phyloP scores from a whole-genome alignment of 1,140 invertebrate species.

The Drosophila tsacasi region DNA sequence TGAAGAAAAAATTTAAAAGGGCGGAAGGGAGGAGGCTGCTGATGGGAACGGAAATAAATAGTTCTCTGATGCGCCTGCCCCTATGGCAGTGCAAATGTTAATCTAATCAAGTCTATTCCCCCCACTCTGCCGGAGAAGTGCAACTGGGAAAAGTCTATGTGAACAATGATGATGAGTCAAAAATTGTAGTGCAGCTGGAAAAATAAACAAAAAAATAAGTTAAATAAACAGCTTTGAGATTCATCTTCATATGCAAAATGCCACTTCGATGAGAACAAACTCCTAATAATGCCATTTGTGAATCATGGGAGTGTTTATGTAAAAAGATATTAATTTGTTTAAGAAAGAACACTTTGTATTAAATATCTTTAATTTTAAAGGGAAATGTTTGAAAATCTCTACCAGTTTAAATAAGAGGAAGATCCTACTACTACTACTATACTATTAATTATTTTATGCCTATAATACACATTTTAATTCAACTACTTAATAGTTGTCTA shows the following conservation, averaged over 20 bases:
- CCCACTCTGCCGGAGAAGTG: background rate
- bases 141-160: background rate
- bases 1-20: background rate
- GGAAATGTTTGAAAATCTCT: too few species aligned
- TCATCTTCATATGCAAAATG: background rate
- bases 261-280: background rate
- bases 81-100: constrained; percentile 70
- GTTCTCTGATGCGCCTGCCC: constrained; percentile 49
- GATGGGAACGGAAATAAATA: constrained; percentile 29
- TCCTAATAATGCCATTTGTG: background rate
- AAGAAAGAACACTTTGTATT: too few species aligned
- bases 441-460: background rate
- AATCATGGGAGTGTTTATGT: background rate
- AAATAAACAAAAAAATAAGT: constrained; percentile 1
- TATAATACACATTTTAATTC: background rate
- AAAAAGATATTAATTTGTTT: background rate
- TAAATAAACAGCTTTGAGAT: background rate
- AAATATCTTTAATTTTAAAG: too few species aligned
- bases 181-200: background rate
- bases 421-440: background rate
- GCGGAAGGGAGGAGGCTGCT: constrained; percentile 2
- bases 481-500: background rate
- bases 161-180: background rate
- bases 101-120: constrained; percentile 62
- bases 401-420: too few species aligned